Conservation (phyloP, 1,140 invertebrate species). For the Diuraphis noxia region DNA sequence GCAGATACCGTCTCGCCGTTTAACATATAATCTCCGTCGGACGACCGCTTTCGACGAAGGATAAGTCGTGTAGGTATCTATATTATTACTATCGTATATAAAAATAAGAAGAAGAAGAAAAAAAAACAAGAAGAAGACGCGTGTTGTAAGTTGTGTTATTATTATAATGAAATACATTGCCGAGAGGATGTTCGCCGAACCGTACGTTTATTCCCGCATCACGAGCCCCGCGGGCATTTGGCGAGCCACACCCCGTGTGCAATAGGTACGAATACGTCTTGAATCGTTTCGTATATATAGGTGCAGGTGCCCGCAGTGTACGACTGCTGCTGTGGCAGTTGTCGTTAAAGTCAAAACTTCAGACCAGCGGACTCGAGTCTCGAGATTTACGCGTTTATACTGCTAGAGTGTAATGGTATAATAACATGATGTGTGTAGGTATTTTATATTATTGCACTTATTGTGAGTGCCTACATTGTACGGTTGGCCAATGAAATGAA, state of each 20-base stretch:
- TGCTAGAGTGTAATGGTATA: not conserved
- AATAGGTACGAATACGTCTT: not conserved
- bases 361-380: not conserved
- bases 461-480: not conserved
- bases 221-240: not conserved
- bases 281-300: not conserved
- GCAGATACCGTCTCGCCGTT: not conserved
- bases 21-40: not conserved
- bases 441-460: not conserved
- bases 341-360: not conserved
- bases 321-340: no score
- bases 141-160: not conserved
- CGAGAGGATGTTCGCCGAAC: not conserved
- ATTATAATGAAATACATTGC: not conserved
- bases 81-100: constrained; percentile 3
- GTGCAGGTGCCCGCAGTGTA: not conserved
- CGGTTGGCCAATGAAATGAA: not conserved
- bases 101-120: not conserved
- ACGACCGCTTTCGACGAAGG: not conserved
- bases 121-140: not conserved
- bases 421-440: not conserved
- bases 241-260: not conserved
- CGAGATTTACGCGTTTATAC: not conserved
- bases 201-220: not conserved
- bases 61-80: not conserved